phyloP scores from a whole-genome alignment of 2,797 vertebrate genomes.

The Anisognathus igniventris region DNA sequence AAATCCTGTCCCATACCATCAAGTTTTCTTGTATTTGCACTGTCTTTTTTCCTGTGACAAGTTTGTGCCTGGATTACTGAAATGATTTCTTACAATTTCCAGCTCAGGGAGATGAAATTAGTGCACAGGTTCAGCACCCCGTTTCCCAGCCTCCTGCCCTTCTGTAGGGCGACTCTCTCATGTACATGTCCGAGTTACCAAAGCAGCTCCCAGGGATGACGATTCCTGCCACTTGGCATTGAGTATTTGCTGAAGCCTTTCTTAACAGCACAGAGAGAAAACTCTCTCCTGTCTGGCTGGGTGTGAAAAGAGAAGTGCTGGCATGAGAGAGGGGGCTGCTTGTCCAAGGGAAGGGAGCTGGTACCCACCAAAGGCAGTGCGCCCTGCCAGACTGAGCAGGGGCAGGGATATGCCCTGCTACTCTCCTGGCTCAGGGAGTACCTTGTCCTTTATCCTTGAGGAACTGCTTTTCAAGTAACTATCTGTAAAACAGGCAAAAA shows the following conservation, averaged over 20 bases:
- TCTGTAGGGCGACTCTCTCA: not conserved
- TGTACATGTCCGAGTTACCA: rapidly evolving
- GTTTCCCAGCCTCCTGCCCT: not conserved
- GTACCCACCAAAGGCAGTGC: not conserved
- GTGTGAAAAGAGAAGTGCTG: not conserved
- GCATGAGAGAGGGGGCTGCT: not conserved
- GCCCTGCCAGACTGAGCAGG: not conserved
- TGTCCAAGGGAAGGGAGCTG: rapidly evolving
- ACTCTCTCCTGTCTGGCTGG: not conserved
- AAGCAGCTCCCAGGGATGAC: not conserved
- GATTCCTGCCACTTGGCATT: not conserved
- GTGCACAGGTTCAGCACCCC: not conserved
- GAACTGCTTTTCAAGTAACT: not conserved
- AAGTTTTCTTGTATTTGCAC: not conserved
- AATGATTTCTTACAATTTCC: not conserved
- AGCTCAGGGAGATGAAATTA: not conserved
- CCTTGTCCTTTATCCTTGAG: not conserved
- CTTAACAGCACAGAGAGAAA: not conserved
- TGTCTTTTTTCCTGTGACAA: not conserved
- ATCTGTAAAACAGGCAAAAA: not conserved
- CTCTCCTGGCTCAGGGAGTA: not conserved
- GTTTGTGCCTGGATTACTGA: not conserved
- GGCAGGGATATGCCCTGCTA: rapidly evolving
- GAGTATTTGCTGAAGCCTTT: not conserved
- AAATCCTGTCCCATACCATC: not conserved